These are phyloP conservation scores for Heterohyrax brucei DNA, from an alignment of 2,797 vertebrate genomes.

Conservation along the genomic window DNA sequence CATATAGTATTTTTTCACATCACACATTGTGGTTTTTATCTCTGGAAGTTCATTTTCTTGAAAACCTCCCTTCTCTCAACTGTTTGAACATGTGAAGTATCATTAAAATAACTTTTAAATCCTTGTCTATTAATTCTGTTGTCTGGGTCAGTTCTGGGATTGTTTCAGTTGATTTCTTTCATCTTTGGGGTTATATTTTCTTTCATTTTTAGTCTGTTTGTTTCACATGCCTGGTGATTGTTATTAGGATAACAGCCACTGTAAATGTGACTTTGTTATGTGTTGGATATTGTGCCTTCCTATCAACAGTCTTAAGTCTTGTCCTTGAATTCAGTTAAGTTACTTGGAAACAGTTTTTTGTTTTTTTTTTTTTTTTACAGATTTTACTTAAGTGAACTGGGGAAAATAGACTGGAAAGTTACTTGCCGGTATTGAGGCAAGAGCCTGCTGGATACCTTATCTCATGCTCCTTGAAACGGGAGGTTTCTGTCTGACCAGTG, in stretches of 20 bases:
- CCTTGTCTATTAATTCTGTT: not conserved
- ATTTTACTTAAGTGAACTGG: not conserved
- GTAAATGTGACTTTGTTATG: not conserved
- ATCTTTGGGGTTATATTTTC: not conserved
- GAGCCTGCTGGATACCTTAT: no score
- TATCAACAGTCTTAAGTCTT: not conserved
- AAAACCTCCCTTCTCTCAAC: slow-evolving; percentile 1
- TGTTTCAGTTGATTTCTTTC: not conserved
- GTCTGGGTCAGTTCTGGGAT: not conserved
- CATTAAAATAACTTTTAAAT: not conserved
- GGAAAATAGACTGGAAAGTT: not conserved
- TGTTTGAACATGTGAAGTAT: slow-evolving; percentile 29
- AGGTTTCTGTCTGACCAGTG: not conserved
- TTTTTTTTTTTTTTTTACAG: no score
- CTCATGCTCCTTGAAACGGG: rapidly evolving
- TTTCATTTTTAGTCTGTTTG: not conserved
- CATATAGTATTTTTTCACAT: not conserved
- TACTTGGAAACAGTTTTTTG: no score
- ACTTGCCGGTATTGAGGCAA: not conserved
- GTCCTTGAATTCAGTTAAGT: not conserved
- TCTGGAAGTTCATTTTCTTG: not conserved
- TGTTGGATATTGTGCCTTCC: not conserved
- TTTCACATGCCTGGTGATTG: not conserved
- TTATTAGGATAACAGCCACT: not conserved
- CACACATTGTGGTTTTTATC: not conserved